A percentile compares a stretch with the other conserved stretches of the same genome.
phyloP scores from a whole-genome alignment of 2,113 vertebrate species.

The Fukomys damarensis region DNA sequence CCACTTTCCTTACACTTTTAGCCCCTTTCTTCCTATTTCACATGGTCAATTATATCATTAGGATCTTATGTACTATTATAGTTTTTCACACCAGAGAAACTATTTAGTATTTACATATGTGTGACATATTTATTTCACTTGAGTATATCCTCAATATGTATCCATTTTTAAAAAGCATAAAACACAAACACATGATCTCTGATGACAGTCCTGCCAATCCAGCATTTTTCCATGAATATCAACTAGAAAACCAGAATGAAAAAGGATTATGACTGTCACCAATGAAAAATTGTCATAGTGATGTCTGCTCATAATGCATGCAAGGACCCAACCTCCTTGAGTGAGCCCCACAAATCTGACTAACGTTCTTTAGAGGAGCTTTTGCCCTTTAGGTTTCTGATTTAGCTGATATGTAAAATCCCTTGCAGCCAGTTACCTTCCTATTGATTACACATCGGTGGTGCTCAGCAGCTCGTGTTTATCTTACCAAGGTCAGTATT shows the following conservation, averaged over 20 bases:
- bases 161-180: neutral
- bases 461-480: conserved; percentile 17
- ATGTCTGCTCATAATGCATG: conserved; percentile 2
- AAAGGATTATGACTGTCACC: conserved; percentile 63
- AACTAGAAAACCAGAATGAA: conserved; percentile 57
- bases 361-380: conserved; percentile 45
- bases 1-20: too few species aligned
- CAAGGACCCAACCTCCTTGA: conserved; percentile 50
- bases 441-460: conserved; percentile 66
- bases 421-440: conserved; percentile 18
- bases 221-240: conserved; percentile 70
- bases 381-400: conserved; percentile 57
- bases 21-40: too few species aligned
- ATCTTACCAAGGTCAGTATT: conserved; percentile 59
- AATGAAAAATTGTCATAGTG: conserved; percentile 39
- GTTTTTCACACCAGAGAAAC: too few species aligned
- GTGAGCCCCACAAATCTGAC: conserved; percentile 67
- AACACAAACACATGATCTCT: neutral
- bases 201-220: neutral
- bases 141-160: too few species aligned
- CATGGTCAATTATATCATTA: too few species aligned
- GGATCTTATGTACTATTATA: too few species aligned
- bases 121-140: too few species aligned
- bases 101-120: too few species aligned
- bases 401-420: conserved; percentile 72